Evolutionary conservation across 2,113 vertebrate species (phyloP).

Genomic region (Aphelocoma coerulescens): DNA sequence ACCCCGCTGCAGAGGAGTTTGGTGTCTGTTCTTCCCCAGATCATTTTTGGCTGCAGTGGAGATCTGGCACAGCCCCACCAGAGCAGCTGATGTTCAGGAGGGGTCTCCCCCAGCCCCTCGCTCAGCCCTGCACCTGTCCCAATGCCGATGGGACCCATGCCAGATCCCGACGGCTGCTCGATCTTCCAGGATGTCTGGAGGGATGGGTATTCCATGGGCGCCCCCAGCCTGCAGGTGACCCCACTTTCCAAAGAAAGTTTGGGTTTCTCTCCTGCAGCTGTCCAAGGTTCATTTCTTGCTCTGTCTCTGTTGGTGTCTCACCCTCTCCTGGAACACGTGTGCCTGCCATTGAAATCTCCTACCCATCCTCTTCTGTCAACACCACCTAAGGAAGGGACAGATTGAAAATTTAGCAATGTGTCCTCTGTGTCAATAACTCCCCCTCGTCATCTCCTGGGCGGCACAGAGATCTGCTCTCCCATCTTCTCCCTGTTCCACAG

Average conservation of each 20-base stretch:
- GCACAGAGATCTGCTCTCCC: neutral
- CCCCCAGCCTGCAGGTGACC: neutral
- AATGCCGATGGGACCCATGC: accelerated
- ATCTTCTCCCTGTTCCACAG: neutral
- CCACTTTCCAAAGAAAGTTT: neutral
- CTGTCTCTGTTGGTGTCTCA: neutral
- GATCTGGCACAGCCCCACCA: neutral
- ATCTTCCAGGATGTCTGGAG: accelerated
- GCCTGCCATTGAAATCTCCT: slow-evolving; percentile 34
- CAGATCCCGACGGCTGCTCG: neutral
- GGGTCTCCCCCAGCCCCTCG: accelerated
- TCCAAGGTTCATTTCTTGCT: neutral
- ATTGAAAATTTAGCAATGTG: slow-evolving; percentile 48
- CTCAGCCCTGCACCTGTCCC: neutral
- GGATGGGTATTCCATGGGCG: neutral
- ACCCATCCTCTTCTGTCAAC: slow-evolving; percentile 57
- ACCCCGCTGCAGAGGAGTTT: accelerated
- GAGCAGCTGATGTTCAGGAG: neutral
- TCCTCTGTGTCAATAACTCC: slow-evolving; percentile 44
- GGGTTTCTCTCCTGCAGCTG: neutral
- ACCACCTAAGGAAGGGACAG: slow-evolving; percentile 47
- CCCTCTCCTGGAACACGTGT: slow-evolving; percentile 16
- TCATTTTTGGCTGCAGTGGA: neutral
- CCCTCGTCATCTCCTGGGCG: neutral
- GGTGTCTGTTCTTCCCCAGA: neutral